Conservation (phyloP, 1,140 invertebrate genomes). For the Eupristina koningsbergeri region DNA sequence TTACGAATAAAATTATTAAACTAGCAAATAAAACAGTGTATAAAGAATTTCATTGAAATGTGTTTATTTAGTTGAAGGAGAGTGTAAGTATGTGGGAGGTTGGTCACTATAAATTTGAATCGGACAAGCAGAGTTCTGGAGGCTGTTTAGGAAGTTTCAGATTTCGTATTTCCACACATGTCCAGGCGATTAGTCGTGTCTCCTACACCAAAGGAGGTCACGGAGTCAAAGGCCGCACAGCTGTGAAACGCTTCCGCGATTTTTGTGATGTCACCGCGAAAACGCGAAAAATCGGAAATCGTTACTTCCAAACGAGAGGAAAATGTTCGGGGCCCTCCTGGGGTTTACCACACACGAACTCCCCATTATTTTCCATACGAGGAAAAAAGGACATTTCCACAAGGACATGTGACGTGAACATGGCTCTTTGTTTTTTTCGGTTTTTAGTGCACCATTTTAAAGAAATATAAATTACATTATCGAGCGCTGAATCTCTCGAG, state of each 20-base stretch:
- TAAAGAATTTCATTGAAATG: background rate
- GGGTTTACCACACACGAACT: background rate
- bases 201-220: constrained; percentile 1
- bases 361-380: too few species aligned
- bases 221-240: constrained; percentile 24
- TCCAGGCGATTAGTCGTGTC: constrained; percentile 57
- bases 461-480: too few species aligned
- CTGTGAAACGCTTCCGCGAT: constrained; percentile 33
- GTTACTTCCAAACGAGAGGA: background rate
- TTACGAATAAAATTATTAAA: too few species aligned
- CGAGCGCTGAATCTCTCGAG: too few species aligned
- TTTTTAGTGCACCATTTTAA: too few species aligned
- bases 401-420: too few species aligned
- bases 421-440: too few species aligned
- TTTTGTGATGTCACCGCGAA: constrained; percentile 50
- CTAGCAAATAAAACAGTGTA: too few species aligned
- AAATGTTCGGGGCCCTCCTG: background rate
- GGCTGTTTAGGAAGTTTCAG: constrained; percentile 59
- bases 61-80: background rate
- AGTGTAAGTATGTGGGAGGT: background rate
- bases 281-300: constrained; percentile 38
- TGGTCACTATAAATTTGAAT: constrained; percentile 59
- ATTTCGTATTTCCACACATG: constrained; percentile 69
- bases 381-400: too few species aligned
- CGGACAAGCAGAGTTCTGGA: constrained; percentile 39